Base-by-base conservation (phyloP, 2,113 vertebrate genomes). In the Leucopsar rothschildi region DNA sequence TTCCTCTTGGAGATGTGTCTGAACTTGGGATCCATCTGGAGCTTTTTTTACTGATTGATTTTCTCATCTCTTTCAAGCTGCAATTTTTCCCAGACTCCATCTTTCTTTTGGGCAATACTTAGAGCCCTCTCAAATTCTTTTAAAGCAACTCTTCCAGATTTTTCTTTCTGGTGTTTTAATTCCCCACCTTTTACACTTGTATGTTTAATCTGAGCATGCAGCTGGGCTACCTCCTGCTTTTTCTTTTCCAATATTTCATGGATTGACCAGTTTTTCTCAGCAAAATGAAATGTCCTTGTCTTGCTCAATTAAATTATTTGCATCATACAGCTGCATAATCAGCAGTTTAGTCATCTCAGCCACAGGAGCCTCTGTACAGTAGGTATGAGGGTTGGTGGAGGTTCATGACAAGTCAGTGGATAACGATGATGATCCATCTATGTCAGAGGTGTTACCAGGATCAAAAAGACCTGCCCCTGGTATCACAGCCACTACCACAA, bases 1-100 rank as follows among this genome's bases (percentile, higher is more conserved):
- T 92, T 99, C 98, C 9, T 99, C 98, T 56, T 99, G 98, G 29
- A 99, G 97, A 91, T 99, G 98, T 96, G 98, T 99, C 96, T 99
- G 99, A 45, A 98, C 98, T 93, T 99, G 98, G 99, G 99, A 97
- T 99, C 98, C 98, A 99, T 99, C 52, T 99, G 98, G 33, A 99
- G 97, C 88, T 99, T 93, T 97, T 96, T 99, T 98, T 31, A 99
- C 93, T 68, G 98, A 95, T 97, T 98, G 44, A 99, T 97, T 93
- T 98, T 98, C 68, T 98, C 98, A 65, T 99, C 98, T 98, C 99
- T 98, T 97, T 98, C 98, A 95, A 97, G 96, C 96, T 99, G 98
- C 83, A 99, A 91, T 97, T 98, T 98, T 95, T 98, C 98, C 72
- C 97, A 96, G 27, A 98, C 97, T 95, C 99, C 98, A 91, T 98